Conservation (phyloP, 2,888 invertebrate genomes). For the Rhingia rostrata region DNA sequence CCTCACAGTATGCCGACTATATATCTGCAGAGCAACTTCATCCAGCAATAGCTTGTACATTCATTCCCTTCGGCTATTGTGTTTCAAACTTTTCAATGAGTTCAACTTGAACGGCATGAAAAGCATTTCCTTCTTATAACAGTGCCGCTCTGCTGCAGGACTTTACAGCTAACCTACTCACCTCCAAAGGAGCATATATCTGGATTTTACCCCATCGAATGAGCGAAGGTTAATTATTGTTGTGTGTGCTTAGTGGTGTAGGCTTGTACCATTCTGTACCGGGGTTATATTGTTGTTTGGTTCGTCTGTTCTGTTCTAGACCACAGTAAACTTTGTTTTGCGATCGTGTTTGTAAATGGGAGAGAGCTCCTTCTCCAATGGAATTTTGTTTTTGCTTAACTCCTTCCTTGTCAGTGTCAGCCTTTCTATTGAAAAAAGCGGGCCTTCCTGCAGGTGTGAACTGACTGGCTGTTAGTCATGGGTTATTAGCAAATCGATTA, state of each 20-base stretch:
- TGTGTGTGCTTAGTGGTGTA: slow-evolving; percentile 26
- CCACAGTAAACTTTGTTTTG: slow-evolving; percentile 57
- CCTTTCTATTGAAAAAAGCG: not conserved
- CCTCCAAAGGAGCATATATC: not conserved
- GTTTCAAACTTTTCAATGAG: slow-evolving; percentile 64
- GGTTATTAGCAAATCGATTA: slow-evolving; percentile 41
- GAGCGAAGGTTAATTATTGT: slow-evolving; percentile 64
- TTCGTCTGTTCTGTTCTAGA: slow-evolving; percentile 26
- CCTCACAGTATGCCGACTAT: not conserved
- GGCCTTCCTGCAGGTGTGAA: slow-evolving; percentile 45
- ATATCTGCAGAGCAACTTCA: slow-evolving; percentile 24
- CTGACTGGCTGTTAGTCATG: slow-evolving; percentile 34
- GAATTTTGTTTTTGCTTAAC: not conserved
- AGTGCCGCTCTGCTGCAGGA: slow-evolving; percentile 30
- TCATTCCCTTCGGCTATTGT: slow-evolving; percentile 21
- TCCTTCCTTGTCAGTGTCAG: not conserved
- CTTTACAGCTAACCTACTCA: slow-evolving; percentile 28
- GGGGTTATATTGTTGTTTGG: slow-evolving; percentile 6
- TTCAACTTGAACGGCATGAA: slow-evolving; percentile 45
- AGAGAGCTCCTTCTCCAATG: too few species aligned
- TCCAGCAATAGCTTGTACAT: slow-evolving; percentile 28
- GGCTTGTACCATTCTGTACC: slow-evolving; percentile 60
- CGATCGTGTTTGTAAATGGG: slow-evolving; percentile 51
- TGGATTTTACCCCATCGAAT: slow-evolving; percentile 35
- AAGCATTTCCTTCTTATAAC: slow-evolving; percentile 39